Percentiles rank a stretch among this genome's conserved stretches.
Conservation (phyloP, 2,888 invertebrate species). For the Metallyticus violacea region DNA sequence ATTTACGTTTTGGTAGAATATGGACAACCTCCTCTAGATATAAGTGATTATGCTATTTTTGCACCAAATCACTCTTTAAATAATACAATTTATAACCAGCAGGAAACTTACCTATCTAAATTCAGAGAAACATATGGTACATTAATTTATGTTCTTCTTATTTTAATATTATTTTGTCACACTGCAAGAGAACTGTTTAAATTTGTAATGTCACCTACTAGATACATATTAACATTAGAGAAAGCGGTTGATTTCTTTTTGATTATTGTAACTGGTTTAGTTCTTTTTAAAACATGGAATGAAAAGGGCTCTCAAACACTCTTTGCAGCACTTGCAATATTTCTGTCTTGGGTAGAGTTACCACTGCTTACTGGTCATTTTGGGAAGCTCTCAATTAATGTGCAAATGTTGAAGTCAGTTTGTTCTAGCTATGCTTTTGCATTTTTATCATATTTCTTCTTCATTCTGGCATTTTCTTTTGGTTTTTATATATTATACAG, state of each 20-base stretch:
- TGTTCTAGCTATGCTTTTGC: constrained; percentile 76
- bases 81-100: neutral
- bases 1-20: constrained; percentile 66
- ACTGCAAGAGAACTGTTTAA: neutral
- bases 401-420: constrained; percentile 79
- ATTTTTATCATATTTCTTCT: constrained; percentile 72
- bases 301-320: neutral
- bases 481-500: constrained; percentile 56
- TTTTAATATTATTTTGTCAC: neutral
- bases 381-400: constrained; percentile 74
- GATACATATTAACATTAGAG: neutral
- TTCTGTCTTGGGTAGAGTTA: constrained; percentile 72
- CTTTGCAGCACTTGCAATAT: constrained; percentile 60
- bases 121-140: neutral
- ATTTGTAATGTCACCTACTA: neutral
- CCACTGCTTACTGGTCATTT: constrained; percentile 76
- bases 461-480: constrained; percentile 77
- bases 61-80: neutral
- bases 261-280: neutral
- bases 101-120: neutral
- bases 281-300: constrained; percentile 2
- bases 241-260: constrained; percentile 48
- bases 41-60: neutral
- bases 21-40: constrained; percentile 38
- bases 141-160: neutral